Conservation (phyloP, 2,888 invertebrate species). For the Antitype chi region DNA sequence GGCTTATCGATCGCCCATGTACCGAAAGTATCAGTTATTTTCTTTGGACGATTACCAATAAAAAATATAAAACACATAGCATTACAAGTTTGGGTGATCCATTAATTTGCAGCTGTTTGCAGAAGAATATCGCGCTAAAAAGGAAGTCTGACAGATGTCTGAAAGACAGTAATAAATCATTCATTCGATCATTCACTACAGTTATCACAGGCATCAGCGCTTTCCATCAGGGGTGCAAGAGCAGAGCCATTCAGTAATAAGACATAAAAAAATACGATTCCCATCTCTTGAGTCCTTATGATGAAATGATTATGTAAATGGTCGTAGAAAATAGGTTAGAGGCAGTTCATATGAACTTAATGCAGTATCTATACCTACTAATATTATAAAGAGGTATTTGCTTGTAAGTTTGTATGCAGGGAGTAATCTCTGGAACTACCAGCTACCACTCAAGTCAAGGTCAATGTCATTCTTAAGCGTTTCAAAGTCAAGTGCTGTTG, state of each 20-base stretch:
- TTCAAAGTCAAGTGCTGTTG: constrained; percentile 48
- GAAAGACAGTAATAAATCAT: not conserved
- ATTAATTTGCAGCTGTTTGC: not conserved
- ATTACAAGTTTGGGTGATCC: not conserved
- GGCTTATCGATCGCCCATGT: too few relatives aligned
- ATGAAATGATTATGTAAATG: not conserved
- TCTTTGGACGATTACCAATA: not conserved
- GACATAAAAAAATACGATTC: not conserved
- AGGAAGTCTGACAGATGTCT: not conserved
- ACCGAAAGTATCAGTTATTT: not conserved
- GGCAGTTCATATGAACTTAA: not conserved
- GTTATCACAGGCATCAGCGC: too few relatives aligned
- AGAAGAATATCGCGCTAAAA: not conserved
- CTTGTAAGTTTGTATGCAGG: too few relatives aligned
- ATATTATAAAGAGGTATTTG: too few relatives aligned
- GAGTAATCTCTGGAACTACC: too few relatives aligned
- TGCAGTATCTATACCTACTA: too few relatives aligned
- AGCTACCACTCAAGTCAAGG: constrained; percentile 27
- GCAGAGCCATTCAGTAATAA: too few relatives aligned
- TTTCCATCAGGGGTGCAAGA: too few relatives aligned
- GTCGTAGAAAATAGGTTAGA: not conserved
- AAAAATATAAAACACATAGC: not conserved
- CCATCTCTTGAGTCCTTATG: not conserved
- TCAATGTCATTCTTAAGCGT: constrained; percentile 40
- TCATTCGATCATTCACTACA: not conserved